These are phyloP conservation scores for Mustelus asterias DNA, from an alignment of 2,113 vertebrate genomes.

Conservation along the genomic window DNA sequence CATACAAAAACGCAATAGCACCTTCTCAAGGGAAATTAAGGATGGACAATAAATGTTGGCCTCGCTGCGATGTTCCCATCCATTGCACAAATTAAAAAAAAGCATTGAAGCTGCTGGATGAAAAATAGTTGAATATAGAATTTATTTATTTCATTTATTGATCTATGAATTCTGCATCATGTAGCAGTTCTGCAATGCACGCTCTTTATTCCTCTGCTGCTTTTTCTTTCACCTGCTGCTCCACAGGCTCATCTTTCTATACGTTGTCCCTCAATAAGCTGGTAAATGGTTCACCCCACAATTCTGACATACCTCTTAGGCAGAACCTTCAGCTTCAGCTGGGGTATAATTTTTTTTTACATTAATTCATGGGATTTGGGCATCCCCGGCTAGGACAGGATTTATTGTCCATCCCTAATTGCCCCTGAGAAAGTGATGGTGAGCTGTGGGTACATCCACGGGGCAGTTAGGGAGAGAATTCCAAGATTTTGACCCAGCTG, in stretches of 20 bases:
- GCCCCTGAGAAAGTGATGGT: too few species aligned
- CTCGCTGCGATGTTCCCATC: neutral
- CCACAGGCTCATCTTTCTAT: neutral
- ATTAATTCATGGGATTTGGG: too few species aligned
- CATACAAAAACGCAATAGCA: neutral
- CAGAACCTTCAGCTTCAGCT: neutral
- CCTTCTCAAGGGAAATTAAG: neutral
- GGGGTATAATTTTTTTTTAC: neutral
- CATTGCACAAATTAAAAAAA: neutral
- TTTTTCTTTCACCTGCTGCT: neutral
- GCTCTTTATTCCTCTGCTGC: neutral
- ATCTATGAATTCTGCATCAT: neutral
- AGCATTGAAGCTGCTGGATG: neutral
- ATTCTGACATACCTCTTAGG: neutral
- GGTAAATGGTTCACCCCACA: neutral
- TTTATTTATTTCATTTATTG: neutral
- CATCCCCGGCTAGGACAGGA: too few species aligned
- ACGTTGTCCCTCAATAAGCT: neutral
- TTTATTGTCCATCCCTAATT: too few species aligned
- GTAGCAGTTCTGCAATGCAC: neutral
- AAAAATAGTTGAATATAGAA: neutral
- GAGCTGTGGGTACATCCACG: too few species aligned
- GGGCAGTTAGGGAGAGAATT: too few species aligned
- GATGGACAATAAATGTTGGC: neutral
- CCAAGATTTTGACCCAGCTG: too few species aligned